Base-by-base conservation (phyloP, 2,888 invertebrate genomes). In the Abrostola tripartita region DNA sequence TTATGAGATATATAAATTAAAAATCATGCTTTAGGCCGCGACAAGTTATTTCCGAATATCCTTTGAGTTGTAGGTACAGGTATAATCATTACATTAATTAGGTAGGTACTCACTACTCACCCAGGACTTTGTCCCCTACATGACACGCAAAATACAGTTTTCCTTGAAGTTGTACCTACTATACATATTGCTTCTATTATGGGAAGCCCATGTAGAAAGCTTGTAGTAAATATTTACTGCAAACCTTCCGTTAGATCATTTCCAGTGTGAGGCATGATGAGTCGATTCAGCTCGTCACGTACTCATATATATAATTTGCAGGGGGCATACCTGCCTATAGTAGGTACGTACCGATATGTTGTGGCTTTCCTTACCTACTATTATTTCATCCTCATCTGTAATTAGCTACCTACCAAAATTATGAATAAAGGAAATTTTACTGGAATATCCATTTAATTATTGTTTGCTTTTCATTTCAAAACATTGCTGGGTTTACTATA, bases 171-270 rank as follows among this genome's bases (percentile, higher is more conserved):
- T 5, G 11, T 50, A 50, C 35, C 35, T 50, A 36, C 11, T 36
- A 9, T n/a, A n/a, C n/a, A n/a, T 24, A 36, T 7, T 14, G 6
- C 6, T 4, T 6, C 37, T 24, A 10, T 14, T 24, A 12, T 12
- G 76, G 72, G 37, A 76, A 71, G n/a, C 6, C 72, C 62, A 8
- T 11, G 12, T 10, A 50, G 44, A 64, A 56, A 59, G 65, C 10
- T 10, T 41, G 40, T 52, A 24, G 63, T 64, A 71, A 71, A 76
- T 59, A 76, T 71, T 71, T 76, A 64, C 58, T 53, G 6, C 0
- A 44, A 55, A 58, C 50, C 40, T 52, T 51, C 38, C 58, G 37
- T 71, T 71, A 57, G 37, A 55, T 55, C 57, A 63, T 62, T 52
- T 40, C 14, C 52, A 47, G 40, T 11, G 53, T 35, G 38, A 41